Evolutionary conservation across 1,140 invertebrate species (phyloP), one percentile per base, ranked within the genome.

Genomic region (Bombus waltoni): DNA sequence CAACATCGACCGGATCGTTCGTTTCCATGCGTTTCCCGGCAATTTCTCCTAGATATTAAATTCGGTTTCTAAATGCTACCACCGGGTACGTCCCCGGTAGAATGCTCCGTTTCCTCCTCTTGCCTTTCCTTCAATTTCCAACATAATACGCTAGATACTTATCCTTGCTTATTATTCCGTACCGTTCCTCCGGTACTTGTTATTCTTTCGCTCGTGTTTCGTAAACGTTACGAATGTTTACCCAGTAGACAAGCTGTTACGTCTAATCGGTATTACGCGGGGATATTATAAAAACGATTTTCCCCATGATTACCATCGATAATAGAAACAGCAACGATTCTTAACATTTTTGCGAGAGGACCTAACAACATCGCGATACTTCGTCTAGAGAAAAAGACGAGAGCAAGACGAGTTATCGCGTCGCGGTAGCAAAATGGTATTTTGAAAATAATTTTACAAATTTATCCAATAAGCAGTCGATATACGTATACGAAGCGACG

Each of bases 21-120:
- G 89, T 90, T 90, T 83, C 88, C 83, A 90, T 90, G 89, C 89
- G 88, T 90, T 90, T 90, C 74, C 80, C 81, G 66, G 47, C 74
- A 79, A 88, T 87, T 90, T 86, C 59, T 86, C 81, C 47, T 71
- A 74, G 89, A 90, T 90, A 90, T 90, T 90, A 90, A 90, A 90
- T 90, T 90, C 83, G 89, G 72, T 88, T 84, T 87, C 89, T 88
- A 90, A 90, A 90, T 90, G 89, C 88, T 81, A 83, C 87, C 81
- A 76, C 32, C 66, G 80, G 81, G 83, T 85, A 84, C 53, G 82
- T 62, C 70, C 65, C 40, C 28, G 57, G 10, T 85, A 42, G 65
- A 82, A 84, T 72, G 81, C 42, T 80, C 47, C 42, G 38, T 68
- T 47, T 47, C 65, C 11, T 53, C 9, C 22, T n/a, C 53, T 28